A percentile compares a stretch with the other conserved stretches of the same genome.
These are phyloP conservation scores for Exephanes ischioxanthus DNA, from an alignment of 2,888 invertebrate genomes.

Conservation along the genomic window DNA sequence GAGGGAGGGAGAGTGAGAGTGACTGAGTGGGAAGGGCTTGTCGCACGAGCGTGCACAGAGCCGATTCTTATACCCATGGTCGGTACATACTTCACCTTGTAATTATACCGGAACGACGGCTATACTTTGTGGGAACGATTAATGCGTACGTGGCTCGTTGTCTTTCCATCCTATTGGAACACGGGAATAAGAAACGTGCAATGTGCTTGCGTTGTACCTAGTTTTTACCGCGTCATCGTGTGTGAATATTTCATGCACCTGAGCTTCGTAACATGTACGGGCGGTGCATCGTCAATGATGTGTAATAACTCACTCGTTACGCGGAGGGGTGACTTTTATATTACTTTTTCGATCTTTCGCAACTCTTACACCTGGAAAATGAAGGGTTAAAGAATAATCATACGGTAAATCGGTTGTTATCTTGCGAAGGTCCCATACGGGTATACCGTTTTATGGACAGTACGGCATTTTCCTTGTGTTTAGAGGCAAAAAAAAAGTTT, in stretches of 20 bases:
- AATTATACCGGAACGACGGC: slow-evolving; percentile 55
- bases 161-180: slow-evolving; percentile 32
- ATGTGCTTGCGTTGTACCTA: slow-evolving; percentile 5
- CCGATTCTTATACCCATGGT: slow-evolving; percentile 41
- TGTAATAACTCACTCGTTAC: slow-evolving; percentile 26
- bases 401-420: neutral
- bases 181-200: slow-evolving; percentile 10
- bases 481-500: neutral
- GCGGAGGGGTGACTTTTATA: slow-evolving; percentile 22
- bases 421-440: neutral
- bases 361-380: slow-evolving; percentile 3
- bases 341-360: slow-evolving; percentile 3
- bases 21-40: slow-evolving; percentile 22
- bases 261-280: slow-evolving; percentile 3
- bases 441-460: neutral
- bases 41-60: slow-evolving; percentile 39
- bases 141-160: slow-evolving; percentile 53
- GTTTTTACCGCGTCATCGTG: slow-evolving; percentile 35
- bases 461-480: neutral
- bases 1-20: slow-evolving; percentile 12
- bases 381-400: slow-evolving; percentile 1
- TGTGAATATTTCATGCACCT: slow-evolving; percentile 47
- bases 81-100: slow-evolving; percentile 41
- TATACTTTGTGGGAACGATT: slow-evolving; percentile 53
- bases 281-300: slow-evolving; percentile 5